phyloP scores from a whole-genome alignment of 2,888 invertebrate genomes.

The Apotomis turbidana region DNA sequence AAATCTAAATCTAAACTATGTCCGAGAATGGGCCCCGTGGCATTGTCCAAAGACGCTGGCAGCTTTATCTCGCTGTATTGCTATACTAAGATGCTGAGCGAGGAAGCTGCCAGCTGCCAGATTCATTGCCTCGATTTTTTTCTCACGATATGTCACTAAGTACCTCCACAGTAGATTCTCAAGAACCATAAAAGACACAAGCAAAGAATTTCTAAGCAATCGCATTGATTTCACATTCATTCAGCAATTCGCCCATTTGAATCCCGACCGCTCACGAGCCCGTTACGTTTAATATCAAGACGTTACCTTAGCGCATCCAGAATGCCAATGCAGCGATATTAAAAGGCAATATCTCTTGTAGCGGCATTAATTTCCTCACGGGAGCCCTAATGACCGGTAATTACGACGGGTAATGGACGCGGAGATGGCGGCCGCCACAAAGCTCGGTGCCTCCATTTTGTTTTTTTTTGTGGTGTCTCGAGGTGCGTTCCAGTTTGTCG shows the following conservation, averaged over 20 bases:
- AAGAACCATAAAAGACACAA: too few relatives aligned
- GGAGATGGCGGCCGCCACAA: constrained; percentile 75
- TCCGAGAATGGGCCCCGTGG: too few relatives aligned
- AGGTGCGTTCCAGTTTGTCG: constrained; percentile 56
- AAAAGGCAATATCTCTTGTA: constrained; percentile 69
- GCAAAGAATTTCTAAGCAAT: too few relatives aligned
- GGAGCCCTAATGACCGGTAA: constrained; percentile 80
- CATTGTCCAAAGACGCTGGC: too few relatives aligned
- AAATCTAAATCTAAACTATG: too few relatives aligned
- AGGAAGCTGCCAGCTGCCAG: too few relatives aligned
- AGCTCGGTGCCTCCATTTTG: constrained; percentile 69
- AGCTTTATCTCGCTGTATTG: too few relatives aligned
- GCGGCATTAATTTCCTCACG: constrained; percentile 60
- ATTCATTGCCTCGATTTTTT: too few relatives aligned
- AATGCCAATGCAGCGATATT: constrained; percentile 63
- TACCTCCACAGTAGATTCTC: too few relatives aligned
- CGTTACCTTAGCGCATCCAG: constrained; percentile 44
- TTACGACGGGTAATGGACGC: constrained; percentile 77
- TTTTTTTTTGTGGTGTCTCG: constrained; percentile 62
- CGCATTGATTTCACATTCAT: too few relatives aligned
- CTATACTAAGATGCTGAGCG: too few relatives aligned
- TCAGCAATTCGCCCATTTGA: neutral
- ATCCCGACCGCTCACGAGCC: constrained; percentile 29
- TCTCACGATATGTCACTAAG: too few relatives aligned
- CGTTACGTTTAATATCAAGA: constrained; percentile 38